A percentile compares a stretch with the other conserved stretches of the same genome.
phyloP scores from a whole-genome alignment of 2,113 vertebrate genomes.

The Antigone vipio region DNA sequence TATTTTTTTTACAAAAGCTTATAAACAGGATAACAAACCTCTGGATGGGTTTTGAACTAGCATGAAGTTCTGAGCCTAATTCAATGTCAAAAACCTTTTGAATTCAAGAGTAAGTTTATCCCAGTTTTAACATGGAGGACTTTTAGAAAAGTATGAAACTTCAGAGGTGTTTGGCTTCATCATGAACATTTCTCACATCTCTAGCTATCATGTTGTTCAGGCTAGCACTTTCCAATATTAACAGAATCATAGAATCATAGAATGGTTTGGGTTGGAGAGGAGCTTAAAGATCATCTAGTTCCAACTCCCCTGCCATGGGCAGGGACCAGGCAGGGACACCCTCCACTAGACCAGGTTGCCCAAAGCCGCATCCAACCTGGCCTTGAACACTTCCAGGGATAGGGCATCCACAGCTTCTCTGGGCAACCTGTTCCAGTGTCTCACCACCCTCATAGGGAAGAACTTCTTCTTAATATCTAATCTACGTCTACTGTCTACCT shows the following conservation, averaged over 20 bases:
- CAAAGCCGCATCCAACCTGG: too few relatives aligned
- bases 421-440: too few relatives aligned
- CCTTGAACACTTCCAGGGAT: too few relatives aligned
- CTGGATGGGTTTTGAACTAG: not conserved
- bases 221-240: not conserved
- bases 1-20: not conserved
- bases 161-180: not conserved
- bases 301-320: too few relatives aligned
- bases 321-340: too few relatives aligned
- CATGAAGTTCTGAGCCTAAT: not conserved
- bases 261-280: too few relatives aligned
- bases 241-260: not conserved
- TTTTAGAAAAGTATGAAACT: not conserved
- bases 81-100: not conserved
- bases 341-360: too few relatives aligned
- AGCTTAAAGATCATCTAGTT: too few relatives aligned
- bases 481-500: too few relatives aligned
- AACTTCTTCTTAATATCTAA: too few relatives aligned
- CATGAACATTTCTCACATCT: not conserved
- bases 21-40: not conserved
- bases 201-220: not conserved
- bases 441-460: too few relatives aligned
- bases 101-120: not conserved
- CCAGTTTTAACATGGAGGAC: not conserved
- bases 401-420: too few relatives aligned